Evolutionary conservation across 2,888 invertebrate species (phyloP), one percentile per base, ranked within the genome.

Genomic region (Agrochola lota): DNA sequence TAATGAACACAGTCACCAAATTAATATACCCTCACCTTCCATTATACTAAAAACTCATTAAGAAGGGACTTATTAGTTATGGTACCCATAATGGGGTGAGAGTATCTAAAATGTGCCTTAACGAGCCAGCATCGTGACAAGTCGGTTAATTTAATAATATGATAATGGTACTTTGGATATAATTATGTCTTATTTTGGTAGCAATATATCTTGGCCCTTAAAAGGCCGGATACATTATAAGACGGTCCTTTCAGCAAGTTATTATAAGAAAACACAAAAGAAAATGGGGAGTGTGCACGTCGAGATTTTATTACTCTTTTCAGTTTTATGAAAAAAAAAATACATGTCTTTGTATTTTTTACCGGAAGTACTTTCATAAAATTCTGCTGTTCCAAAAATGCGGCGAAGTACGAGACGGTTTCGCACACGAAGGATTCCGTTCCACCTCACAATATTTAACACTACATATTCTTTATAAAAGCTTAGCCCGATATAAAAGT

Each of bases 61-160:
- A 23, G 26, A n/a, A 62, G 59, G 71, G 71, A 78, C 79, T 87
- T 86, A 85, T 82, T 82, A 80, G 72, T 72, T 73, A 84, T 79
- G 74, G 71, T 78, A 43, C 77, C 77, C 79, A 64, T 74, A 80
- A 82, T 82, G 72, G 87, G 78, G 87, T 79, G 85, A 79, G 76
- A 71, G 84, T 75, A 76, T 78, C 60, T 70, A 57, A 75, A 85
- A 80, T 78, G 70, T 77, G 68, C 64, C 70, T 23, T 78, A 86
- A 85, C 77, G 80, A 87, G 78, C 64, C 12, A 57, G 46, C 75
- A 57, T 77, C 43, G 85, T 77, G 68, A 78, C 70, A 66, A 74
- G 66, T 49, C 77, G 62, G 67, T 76, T 86, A 85, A 87, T 83
- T 85, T 80, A 81, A 87, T 87, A 87, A 85, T 83, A 83, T 72